Percentiles rank a stretch among this genome's conserved stretches.
These are phyloP conservation scores for Aethes cnicana DNA, from an alignment of 2,888 invertebrate species.

Conservation along the genomic window DNA sequence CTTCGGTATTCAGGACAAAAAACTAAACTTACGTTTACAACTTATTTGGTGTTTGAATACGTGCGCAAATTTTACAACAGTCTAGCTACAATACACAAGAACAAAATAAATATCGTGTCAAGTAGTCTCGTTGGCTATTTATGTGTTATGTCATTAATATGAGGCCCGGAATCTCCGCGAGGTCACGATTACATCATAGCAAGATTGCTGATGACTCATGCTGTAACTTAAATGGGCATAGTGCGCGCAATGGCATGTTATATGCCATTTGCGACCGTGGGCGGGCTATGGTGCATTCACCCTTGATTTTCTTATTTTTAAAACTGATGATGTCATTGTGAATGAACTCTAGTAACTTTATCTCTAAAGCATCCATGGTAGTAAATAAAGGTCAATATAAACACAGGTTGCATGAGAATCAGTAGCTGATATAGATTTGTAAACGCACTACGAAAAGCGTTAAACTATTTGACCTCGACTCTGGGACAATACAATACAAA, in stretches of 20 bases:
- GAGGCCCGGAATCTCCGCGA: slow-evolving; percentile 31
- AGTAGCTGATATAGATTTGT: too few species aligned
- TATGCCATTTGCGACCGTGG: slow-evolving; percentile 4
- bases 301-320: neutral
- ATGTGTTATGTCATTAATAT: slow-evolving; percentile 38
- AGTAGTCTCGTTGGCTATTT: neutral
- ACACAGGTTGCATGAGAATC: too few species aligned
- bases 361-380: too few species aligned
- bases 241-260: neutral
- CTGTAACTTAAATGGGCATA: slow-evolving; percentile 9
- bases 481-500: too few species aligned
- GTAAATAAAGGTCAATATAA: too few species aligned
- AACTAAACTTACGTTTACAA: too few species aligned
- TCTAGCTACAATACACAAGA: neutral
- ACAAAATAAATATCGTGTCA: neutral
- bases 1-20: too few species aligned
- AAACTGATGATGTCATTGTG: too few species aligned
- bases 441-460: too few species aligned
- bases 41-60: neutral
- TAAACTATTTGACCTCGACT: too few species aligned
- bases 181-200: slow-evolving; percentile 51
- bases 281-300: slow-evolving; percentile 6
- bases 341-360: too few species aligned
- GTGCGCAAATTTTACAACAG: neutral
- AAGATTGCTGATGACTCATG: slow-evolving; percentile 30